Evolutionary conservation across 2,113 vertebrate species (phyloP).

Genomic region (Aptenodytes forsteri): DNA sequence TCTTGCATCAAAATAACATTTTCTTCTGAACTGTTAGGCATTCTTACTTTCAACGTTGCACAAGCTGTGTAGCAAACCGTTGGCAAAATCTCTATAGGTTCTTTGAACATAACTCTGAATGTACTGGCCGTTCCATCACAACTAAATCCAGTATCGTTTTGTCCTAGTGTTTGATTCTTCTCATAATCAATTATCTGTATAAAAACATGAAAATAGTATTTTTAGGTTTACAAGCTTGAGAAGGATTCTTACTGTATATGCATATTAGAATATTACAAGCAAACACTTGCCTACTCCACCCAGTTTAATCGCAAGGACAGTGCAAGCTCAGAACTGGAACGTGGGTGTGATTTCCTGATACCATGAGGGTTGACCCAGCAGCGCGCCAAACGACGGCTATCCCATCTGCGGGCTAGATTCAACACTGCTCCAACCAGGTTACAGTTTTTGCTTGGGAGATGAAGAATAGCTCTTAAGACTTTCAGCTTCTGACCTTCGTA

Average conservation of each 20-base stretch:
- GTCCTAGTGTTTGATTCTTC: slow-evolving; percentile 88
- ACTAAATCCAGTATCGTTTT: slow-evolving; percentile 93
- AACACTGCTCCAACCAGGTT: background rate
- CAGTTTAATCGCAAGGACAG: background rate
- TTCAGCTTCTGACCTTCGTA: background rate
- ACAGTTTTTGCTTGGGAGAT: background rate
- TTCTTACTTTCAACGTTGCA: slow-evolving; percentile 88
- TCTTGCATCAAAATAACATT: background rate
- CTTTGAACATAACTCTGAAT: slow-evolving; percentile 95
- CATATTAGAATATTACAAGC: background rate
- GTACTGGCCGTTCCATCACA: slow-evolving; percentile 91
- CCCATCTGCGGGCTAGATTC: background rate
- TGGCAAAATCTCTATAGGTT: slow-evolving; percentile 91
- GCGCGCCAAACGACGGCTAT: accelerated
- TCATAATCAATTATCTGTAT: slow-evolving; percentile 91
- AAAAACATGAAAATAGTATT: background rate
- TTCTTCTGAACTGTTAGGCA: background rate
- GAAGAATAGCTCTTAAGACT: background rate
- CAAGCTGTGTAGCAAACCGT: slow-evolving; percentile 92
- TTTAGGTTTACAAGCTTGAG: background rate
- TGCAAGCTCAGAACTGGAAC: background rate
- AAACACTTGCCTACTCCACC: background rate
- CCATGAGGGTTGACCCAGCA: background rate
- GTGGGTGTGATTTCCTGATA: background rate
- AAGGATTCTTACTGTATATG: background rate